Evolutionary conservation across 2,888 invertebrate species (phyloP), one percentile per base, ranked within the genome.

Genomic region (Uloborus plumipes): DNA sequence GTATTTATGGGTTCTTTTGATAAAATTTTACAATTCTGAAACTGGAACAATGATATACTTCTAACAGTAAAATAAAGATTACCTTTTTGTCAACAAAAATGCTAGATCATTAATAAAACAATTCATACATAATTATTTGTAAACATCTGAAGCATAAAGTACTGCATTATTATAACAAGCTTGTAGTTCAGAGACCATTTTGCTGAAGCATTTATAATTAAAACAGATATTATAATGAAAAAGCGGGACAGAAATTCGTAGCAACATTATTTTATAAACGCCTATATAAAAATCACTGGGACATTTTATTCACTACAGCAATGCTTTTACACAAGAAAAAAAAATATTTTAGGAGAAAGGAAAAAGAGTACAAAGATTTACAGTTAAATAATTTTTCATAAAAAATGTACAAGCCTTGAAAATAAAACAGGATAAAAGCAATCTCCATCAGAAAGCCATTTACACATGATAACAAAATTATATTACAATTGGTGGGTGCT

Each of bases 401-500:
- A 65, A n/a, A 65, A 39, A n/a, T 55, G n/a, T 39, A 47, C 65
- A 65, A 22, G 49, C 16, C 13, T 20, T 49, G 4, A 47, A 62
- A 59, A 72, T 9, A 47, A 59, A 59, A 22, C 16, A 39, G 26
- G 18, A 47, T 14, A 58, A 58, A 55, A 31, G 58, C 39, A 49
- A n/a, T 59, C 20, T 9, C 9, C n/a, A 18, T 55, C 20, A 55
- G n/a, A 55, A 55, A 55, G 55, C 55, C 16, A 18, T 55, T n/a
- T 55, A 18, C 20, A 55, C 55, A 55, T 55, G 55, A n/a, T 18
- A 78, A 71, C 70, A 78, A 71, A 77, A 78, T 71, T 78, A 78
- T 78, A 71, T 71, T 78, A 78, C 77, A 78, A 55, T 71, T 78
- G 77, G 70, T 78, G 77, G 77, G 71, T 77, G 77, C 69, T 77